Conservation (phyloP, 1,140 invertebrate genomes). For the Zaprionus taronus region DNA sequence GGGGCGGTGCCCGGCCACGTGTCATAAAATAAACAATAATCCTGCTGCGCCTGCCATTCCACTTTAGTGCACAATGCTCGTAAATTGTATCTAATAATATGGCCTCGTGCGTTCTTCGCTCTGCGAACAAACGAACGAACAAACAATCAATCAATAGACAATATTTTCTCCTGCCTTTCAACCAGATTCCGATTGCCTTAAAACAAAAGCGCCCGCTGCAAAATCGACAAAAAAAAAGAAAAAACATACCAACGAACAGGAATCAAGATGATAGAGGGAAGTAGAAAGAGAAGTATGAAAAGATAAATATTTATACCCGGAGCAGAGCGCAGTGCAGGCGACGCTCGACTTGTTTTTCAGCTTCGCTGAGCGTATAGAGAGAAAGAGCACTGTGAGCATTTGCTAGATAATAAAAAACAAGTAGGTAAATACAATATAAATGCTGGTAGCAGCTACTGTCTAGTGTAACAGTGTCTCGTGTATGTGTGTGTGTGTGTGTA, state of each 20-base stretch:
- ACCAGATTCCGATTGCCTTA: constrained; percentile 73
- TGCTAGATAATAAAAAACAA: constrained; percentile 83
- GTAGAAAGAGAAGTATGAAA: constrained; percentile 48
- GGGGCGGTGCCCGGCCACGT: constrained; percentile 55
- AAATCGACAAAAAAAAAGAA: constrained; percentile 33
- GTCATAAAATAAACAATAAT: constrained; percentile 83
- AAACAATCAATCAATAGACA: constrained; percentile 83
- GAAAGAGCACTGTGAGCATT: constrained; percentile 62
- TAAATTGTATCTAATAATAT: constrained; percentile 82
- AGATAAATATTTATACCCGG: constrained; percentile 82
- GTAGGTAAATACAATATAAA: constrained; percentile 83
- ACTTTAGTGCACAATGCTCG: constrained; percentile 75
- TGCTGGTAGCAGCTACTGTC: constrained; percentile 64
- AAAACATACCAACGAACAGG: constrained; percentile 19
- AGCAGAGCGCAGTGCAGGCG: constrained; percentile 77
- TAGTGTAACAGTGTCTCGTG: neutral
- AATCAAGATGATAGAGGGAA: constrained; percentile 46
- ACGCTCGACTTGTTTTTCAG: constrained; percentile 83
- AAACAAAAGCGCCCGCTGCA: constrained; percentile 66
- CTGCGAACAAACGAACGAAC: constrained; percentile 53
- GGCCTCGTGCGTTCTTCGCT: constrained; percentile 50
- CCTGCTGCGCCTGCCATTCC: constrained; percentile 76
- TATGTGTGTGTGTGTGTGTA: constrained; percentile 45
- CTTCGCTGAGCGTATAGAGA: constrained; percentile 78
- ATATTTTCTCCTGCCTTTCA: constrained; percentile 68